phyloP scores from a whole-genome alignment of 2,888 invertebrate genomes.

The Atrina japonica region DNA sequence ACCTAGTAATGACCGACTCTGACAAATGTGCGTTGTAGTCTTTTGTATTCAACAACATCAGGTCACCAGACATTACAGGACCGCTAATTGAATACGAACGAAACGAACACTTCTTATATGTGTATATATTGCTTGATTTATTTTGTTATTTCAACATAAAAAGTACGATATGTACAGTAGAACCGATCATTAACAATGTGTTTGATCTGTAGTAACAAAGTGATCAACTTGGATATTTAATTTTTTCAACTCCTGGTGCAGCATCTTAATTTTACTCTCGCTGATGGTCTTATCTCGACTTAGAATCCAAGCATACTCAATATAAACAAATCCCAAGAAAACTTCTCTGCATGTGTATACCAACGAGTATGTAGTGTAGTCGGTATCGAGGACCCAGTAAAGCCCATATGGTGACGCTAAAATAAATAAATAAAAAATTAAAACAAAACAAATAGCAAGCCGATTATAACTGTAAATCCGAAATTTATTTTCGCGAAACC shows the following conservation, averaged over 20 bases:
- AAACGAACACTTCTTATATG: too few relatives aligned
- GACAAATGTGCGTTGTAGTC: too few relatives aligned
- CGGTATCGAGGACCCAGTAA: constrained; percentile 67
- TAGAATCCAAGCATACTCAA: constrained; percentile 66
- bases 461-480: too few relatives aligned
- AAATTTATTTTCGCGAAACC: too few relatives aligned
- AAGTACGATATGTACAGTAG: too few relatives aligned
- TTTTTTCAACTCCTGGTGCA: constrained; percentile 44
- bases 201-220: constrained; percentile 52
- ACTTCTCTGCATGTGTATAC: constrained; percentile 64
- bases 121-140: too few relatives aligned
- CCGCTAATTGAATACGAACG: too few relatives aligned
- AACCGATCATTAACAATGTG: constrained; percentile 35
- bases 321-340: constrained; percentile 56
- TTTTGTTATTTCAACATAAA: too few relatives aligned
- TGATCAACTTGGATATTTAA: constrained; percentile 50
- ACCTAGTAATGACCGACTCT: too few relatives aligned
- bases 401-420: constrained; percentile 59
- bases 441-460: too few relatives aligned
- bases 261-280: constrained; percentile 44
- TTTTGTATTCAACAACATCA: too few relatives aligned
- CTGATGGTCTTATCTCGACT: constrained; percentile 53
- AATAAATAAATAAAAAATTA: constrained; percentile 21
- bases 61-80: too few relatives aligned
- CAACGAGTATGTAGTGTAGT: constrained; percentile 61